Conservation (phyloP, 2,797 vertebrate species). For the Thaleichthys pacificus region DNA sequence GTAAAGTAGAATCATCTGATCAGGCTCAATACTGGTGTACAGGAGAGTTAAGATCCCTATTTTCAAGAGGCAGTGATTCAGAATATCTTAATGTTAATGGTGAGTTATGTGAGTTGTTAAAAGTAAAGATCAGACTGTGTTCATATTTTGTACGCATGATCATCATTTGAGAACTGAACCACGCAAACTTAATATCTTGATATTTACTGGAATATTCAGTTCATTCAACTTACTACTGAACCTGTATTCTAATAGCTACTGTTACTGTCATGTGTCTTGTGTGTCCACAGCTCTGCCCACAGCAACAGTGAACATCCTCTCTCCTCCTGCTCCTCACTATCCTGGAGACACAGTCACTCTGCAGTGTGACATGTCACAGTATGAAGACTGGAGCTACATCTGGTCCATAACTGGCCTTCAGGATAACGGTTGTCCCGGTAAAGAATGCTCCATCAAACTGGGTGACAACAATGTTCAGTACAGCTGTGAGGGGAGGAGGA, state of each 20-base stretch:
- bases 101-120: too few relatives aligned
- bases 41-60: not conserved
- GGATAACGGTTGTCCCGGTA: rapidly evolving
- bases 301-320: not conserved
- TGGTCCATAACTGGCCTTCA: not conserved
- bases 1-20: not conserved
- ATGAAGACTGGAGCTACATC: not conserved
- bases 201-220: too few relatives aligned
- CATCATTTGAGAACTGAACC: too few relatives aligned
- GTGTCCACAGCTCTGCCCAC: not conserved
- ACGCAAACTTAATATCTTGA: too few relatives aligned
- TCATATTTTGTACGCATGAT: too few relatives aligned
- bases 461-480: not conserved
- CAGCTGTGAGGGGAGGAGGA: not conserved
- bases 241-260: too few relatives aligned
- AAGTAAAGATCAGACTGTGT: too few relatives aligned
- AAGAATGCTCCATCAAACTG: not conserved
- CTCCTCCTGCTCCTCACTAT: slow-evolving; percentile 3
- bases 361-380: not conserved
- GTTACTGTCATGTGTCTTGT: not conserved
- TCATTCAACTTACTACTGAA: too few relatives aligned
- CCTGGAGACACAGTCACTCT: slow-evolving; percentile 36
- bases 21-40: not conserved
- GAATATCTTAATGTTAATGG: too few relatives aligned
- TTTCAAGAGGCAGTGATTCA: not conserved